Evolutionary conservation across 2,888 invertebrate genomes (phyloP), one percentile per base, ranked within the genome.

Genomic region (Morinoia aosen): DNA sequence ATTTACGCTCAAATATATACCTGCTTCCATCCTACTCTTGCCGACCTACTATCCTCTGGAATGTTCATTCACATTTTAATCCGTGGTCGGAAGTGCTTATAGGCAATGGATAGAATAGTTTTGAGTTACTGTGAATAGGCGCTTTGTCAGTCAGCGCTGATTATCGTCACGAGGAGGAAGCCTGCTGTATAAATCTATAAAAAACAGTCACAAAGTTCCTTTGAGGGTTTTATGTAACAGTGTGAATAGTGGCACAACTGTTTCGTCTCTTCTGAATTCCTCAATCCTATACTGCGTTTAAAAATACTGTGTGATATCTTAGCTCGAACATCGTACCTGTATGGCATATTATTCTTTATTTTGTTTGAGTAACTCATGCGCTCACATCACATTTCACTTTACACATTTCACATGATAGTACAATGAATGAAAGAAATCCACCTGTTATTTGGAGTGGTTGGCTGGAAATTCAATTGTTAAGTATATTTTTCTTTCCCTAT

Each of bases 51-150:
- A 0, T 76, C 25, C 76, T 76, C 76, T 33, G 76, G 76, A 76
- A 76, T 76, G 76, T 76, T 76, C 76, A 76, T 76, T 76, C 76
- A 33, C 25, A 76, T 76, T 76, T 76, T 76, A 76, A 76, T 76
- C 76, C 76, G 33, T 33, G 76, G 76, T 76, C 25, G 76, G 76
- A 76, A 76, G 33, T 76, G 76, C 33, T 76, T 33, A 33, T 76
- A 33, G 76, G 25, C 76, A 76, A 25, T 33, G 33, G 76, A 33
- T 76, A 76, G 12, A 76, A 76, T 76, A 76, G 76, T 76, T 76
- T 76, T 16, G 76, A 76, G 25, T 76, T 76, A 33, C 76, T 76
- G 16, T 76, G 76, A 76, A 76, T 76, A 7, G 76, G 33, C 19
- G 76, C 25, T 76, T 33, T 33, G 76, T 76, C 8, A 76, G 8